Conservation (phyloP, 2,113 vertebrate genomes). For the Charadrius vociferus region DNA sequence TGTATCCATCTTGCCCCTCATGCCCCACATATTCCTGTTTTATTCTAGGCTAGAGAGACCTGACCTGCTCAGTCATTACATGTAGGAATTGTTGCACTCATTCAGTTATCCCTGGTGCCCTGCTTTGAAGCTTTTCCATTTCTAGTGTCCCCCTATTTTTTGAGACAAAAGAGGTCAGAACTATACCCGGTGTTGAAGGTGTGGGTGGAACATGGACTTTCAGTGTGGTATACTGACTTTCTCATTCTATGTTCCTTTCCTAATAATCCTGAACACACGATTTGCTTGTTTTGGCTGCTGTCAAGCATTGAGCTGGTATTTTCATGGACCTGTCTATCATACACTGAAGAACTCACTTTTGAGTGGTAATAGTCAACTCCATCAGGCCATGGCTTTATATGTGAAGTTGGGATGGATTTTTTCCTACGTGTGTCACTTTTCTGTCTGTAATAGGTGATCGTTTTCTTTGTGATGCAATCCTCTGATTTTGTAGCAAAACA, state of each 20-base stretch:
- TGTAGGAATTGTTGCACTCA: not conserved
- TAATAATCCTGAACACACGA: not conserved
- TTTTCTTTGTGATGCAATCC: slow-evolving; percentile 40
- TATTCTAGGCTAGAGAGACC: not conserved
- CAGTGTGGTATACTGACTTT: not conserved
- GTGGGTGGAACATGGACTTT: not conserved
- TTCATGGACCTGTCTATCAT: not conserved
- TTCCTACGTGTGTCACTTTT: not conserved
- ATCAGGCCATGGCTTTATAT: not conserved
- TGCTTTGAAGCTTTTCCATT: not conserved
- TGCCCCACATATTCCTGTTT: not conserved
- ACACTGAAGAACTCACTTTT: not conserved
- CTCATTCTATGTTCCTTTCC: not conserved
- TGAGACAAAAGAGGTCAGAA: not conserved
- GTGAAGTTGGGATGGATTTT: slow-evolving; percentile 9
- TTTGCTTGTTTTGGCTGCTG: not conserved
- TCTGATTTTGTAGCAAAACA: slow-evolving; percentile 41
- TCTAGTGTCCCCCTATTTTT: not conserved
- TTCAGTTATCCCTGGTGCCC: not conserved
- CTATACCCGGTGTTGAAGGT: not conserved
- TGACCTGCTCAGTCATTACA: not conserved
- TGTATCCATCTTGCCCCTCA: not conserved
- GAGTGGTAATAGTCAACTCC: not conserved
- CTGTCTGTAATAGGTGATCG: slow-evolving; percentile 46
- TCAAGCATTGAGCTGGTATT: not conserved